Percentiles rank a stretch among this genome's conserved stretches.
These are phyloP conservation scores for Drosophila kohkoa DNA, from an alignment of 1,140 invertebrate genomes.

Conservation along the genomic window DNA sequence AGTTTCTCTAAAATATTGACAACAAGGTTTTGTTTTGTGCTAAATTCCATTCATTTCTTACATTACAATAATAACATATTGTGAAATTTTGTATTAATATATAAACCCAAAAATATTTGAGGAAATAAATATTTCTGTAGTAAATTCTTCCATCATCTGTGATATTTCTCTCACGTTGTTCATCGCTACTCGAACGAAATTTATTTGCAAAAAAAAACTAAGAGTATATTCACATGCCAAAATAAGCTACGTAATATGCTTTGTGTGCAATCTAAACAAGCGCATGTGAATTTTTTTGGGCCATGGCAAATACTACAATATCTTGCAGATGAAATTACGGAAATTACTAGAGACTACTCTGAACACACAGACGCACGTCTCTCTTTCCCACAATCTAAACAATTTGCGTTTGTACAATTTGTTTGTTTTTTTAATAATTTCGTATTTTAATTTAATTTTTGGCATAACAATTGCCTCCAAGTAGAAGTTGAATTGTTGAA, in stretches of 20 bases:
- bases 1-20: no score
- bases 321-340: slow-evolving; percentile 41
- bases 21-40: no score
- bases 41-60: no score
- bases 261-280: slow-evolving; percentile 45
- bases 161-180: not conserved
- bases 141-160: not conserved
- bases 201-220: slow-evolving; percentile 9
- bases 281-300: slow-evolving; percentile 52
- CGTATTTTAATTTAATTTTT: slow-evolving; percentile 4
- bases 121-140: not conserved
- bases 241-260: slow-evolving; percentile 21
- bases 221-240: slow-evolving; percentile 16
- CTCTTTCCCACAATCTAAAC: slow-evolving; percentile 17
- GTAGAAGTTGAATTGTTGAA: slow-evolving; percentile 5
- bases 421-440: slow-evolving; percentile 4
- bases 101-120: not conserved
- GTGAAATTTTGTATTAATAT: no score
- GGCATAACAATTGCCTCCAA: slow-evolving; percentile 30
- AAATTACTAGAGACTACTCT: slow-evolving; percentile 27
- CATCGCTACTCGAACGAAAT: slow-evolving; percentile 8
- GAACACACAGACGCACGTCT: slow-evolving; percentile 34
- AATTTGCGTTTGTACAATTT: slow-evolving; percentile 31
- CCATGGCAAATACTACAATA: slow-evolving; percentile 41
- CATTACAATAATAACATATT: no score